These are phyloP conservation scores for Trachelus troglodyta DNA, from an alignment of 2,888 invertebrate genomes.

Conservation along the genomic window DNA sequence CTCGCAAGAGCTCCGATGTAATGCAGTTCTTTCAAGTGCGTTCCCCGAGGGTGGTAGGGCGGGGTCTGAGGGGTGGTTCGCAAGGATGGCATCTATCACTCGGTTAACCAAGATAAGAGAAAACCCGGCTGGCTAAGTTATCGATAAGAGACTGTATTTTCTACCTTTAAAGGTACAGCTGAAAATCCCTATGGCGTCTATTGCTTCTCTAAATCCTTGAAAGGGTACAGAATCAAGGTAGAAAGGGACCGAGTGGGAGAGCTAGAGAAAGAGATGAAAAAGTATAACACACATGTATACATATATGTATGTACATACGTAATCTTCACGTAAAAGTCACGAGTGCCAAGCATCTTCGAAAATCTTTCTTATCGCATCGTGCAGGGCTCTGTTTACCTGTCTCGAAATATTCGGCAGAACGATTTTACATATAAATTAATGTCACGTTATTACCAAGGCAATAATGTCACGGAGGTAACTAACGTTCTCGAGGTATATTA, in stretches of 20 bases:
- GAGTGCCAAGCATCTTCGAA: fast-evolving
- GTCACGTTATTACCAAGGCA: conserved; percentile 44
- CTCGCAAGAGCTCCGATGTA: conserved; percentile 24
- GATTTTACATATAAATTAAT: conserved; percentile 49
- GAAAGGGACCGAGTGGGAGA: background rate
- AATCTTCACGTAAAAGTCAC: background rate
- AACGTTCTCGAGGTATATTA: conserved; percentile 46
- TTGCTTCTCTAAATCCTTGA: background rate
- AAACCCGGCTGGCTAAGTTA: conserved; percentile 43
- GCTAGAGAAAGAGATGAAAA: background rate
- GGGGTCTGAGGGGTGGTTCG: conserved; percentile 18
- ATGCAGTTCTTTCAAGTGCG: conserved; percentile 29
- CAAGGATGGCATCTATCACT: conserved; percentile 48
- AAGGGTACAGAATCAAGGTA: background rate
- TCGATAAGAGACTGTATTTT: conserved; percentile 45
- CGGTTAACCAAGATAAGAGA: conserved; percentile 52
- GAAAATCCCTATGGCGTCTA: conserved; percentile 20
- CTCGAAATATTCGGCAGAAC: conserved; percentile 37
- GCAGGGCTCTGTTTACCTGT: conserved; percentile 28
- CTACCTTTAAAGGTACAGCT: conserved; percentile 49
- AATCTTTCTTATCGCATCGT: background rate
- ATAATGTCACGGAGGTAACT: conserved; percentile 43
- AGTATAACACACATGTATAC: too few species aligned
- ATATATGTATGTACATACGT: too few species aligned
- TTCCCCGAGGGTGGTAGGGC: conserved; percentile 12